phyloP scores from a whole-genome alignment of 2,797 vertebrate species.

The Lycodopsis pacificus region DNA sequence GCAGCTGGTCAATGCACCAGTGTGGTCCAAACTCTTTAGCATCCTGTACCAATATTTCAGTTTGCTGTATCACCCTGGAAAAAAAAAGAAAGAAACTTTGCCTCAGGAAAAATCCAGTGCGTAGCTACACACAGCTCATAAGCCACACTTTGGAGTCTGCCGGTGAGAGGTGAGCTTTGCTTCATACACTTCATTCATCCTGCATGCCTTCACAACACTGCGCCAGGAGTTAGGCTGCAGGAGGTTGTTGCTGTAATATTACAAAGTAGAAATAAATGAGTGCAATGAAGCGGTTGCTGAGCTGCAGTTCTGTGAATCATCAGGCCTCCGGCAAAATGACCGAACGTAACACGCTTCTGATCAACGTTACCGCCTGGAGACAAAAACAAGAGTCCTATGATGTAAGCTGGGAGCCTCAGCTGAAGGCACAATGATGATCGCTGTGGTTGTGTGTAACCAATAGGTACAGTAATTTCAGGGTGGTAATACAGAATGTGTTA shows the following conservation, averaged over 20 bases:
- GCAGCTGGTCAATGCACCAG: background rate
- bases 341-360: slow-evolving; percentile 1
- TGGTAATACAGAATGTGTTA: background rate
- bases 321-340: slow-evolving; percentile 13
- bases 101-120: background rate
- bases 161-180: background rate
- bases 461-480: background rate
- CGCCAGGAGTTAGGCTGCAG: slow-evolving; percentile 13
- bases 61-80: background rate
- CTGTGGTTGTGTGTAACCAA: background rate
- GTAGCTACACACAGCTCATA: background rate
- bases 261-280: slow-evolving; percentile 31
- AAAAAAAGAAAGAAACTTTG: background rate
- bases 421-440: slow-evolving; percentile 5
- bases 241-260: background rate
- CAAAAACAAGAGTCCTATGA: slow-evolving; percentile 5
- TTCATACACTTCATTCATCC: background rate
- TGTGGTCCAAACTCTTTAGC: background rate
- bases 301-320: slow-evolving; percentile 30
- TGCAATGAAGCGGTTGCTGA: slow-evolving; percentile 11
- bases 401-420: slow-evolving; percentile 21
- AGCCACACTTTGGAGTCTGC: background rate
- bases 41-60: background rate
- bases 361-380: slow-evolving; percentile 15
- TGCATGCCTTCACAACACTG: background rate